Conservation (phyloP, 2,113 vertebrate genomes). For the Tragelaphus scriptus region DNA sequence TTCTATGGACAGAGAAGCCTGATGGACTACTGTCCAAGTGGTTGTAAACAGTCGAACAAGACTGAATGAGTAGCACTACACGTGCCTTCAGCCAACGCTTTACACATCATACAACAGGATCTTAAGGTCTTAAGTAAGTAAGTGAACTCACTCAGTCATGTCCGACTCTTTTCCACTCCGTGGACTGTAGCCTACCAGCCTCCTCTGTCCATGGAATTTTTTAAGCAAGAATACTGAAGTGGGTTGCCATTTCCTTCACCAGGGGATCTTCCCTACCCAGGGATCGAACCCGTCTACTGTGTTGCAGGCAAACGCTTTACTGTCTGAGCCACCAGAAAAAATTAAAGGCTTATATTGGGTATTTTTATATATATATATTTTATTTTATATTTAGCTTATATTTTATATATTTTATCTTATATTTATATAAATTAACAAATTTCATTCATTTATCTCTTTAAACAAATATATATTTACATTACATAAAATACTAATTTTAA, state of each 20-base stretch:
- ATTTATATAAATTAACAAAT: background rate
- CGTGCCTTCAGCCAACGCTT: background rate
- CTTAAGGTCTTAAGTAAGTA: background rate
- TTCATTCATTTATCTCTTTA: background rate
- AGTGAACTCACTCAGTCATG: background rate
- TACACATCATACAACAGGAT: background rate
- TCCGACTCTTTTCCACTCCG: background rate
- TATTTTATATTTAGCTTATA: too few relatives aligned
- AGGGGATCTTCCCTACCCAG: background rate
- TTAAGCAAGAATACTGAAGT: background rate
- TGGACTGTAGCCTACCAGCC: background rate
- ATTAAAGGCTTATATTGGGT: background rate
- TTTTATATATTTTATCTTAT: background rate
- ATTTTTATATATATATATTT: too few relatives aligned
- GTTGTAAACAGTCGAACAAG: background rate
- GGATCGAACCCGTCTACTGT: rapidly evolving
- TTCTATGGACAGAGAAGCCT: background rate
- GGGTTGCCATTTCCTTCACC: background rate
- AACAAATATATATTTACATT: background rate
- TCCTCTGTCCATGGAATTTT: background rate
- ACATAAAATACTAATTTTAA: background rate
- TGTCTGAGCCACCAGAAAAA: background rate
- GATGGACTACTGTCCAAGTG: background rate
- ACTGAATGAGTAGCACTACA: background rate
- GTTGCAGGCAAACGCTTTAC: background rate